Percentiles rank a stretch among this genome's conserved stretches.
These are phyloP conservation scores for Enteromius anoplus DNA, from an alignment of 2,797 vertebrate species.

Conservation along the genomic window DNA sequence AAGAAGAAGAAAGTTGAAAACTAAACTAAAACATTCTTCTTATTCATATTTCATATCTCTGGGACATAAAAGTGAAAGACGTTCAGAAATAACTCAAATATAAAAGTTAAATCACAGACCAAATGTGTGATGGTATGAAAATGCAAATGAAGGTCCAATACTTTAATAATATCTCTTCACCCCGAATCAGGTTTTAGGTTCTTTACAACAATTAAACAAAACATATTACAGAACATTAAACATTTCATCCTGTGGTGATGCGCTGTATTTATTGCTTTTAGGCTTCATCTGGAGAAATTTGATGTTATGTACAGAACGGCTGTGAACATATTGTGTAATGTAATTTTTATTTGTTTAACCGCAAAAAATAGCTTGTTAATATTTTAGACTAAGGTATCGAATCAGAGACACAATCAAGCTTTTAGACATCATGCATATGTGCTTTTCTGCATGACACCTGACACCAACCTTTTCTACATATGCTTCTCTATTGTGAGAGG, in stretches of 20 bases:
- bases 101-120: background rate
- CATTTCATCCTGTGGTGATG: background rate
- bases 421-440: background rate
- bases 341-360: background rate
- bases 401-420: background rate
- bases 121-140: background rate
- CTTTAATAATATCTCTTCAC: background rate
- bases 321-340: background rate
- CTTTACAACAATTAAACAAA: background rate
- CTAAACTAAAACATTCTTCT: too few species aligned
- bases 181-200: background rate
- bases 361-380: background rate
- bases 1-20: too few species aligned
- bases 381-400: too few species aligned
- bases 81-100: background rate
- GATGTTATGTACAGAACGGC: too few species aligned
- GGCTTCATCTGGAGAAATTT: background rate
- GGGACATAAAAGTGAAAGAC: background rate
- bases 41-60: background rate
- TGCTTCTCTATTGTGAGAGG: slow-evolving; percentile 12
- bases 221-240: background rate
- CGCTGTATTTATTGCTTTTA: too few species aligned
- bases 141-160: background rate
- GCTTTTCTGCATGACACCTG: slow-evolving; percentile 27
- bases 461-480: slow-evolving; percentile 23